These are phyloP conservation scores for Hypanus sabinus DNA, from an alignment of 2,113 vertebrate species.

Conservation along the genomic window DNA sequence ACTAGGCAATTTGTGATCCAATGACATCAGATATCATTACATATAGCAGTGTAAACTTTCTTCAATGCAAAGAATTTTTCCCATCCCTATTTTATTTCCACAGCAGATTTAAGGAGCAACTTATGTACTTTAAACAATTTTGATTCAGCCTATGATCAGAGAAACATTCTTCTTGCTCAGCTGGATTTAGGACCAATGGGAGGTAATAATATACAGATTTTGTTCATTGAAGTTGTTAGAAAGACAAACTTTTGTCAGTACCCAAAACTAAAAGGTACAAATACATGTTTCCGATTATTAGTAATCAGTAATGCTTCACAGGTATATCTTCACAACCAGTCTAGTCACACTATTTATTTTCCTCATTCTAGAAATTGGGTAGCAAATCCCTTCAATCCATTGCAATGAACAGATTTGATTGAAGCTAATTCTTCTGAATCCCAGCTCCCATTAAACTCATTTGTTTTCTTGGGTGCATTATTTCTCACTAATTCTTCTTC, in stretches of 20 bases:
- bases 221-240: background rate
- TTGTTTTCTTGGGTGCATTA: background rate
- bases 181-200: background rate
- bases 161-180: background rate
- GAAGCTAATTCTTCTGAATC: background rate
- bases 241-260: background rate
- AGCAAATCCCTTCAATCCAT: background rate
- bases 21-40: background rate
- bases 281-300: background rate
- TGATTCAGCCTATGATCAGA: too few relatives aligned
- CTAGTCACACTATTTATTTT: background rate
- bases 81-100: background rate
- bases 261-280: background rate
- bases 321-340: background rate
- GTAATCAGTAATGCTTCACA: background rate
- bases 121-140: too few relatives aligned
- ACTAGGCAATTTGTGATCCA: too few relatives aligned
- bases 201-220: background rate
- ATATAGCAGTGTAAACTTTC: background rate
- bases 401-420: background rate
- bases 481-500: conserved; percentile 21
- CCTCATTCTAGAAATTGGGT: background rate
- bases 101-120: too few relatives aligned
- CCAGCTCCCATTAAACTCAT: background rate
- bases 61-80: background rate